Base-by-base conservation (phyloP, 2,888 invertebrate species). In the Nomada flava region DNA sequence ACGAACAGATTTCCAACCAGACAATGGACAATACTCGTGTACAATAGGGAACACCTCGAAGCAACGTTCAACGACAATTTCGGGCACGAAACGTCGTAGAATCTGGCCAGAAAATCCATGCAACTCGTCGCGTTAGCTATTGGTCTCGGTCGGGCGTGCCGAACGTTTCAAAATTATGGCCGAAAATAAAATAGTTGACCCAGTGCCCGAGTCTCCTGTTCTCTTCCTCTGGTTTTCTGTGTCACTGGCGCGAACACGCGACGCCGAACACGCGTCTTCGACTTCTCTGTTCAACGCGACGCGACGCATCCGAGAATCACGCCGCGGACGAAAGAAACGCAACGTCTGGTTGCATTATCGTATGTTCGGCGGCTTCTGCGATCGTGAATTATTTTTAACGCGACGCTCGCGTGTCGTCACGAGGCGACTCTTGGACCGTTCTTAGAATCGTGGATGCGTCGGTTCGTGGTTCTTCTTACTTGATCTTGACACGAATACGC, bases 401-500 rank as follows among this genome's bases (percentile, higher is more conserved):
- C 79, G 13, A 53, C 23, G 59, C 64, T 44, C 26, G 81, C 65
- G 69, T 23, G 44, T 15, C 69, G 64, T 73, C 68, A 44, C 74
- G 59, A 57, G 62, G 55, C 53, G 1, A n/a, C 42, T 42, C 64
- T 2, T 11, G 10, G 59, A 26, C 36, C 63, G 77, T 76, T 71
- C 72, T 64, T 69, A 76, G 71, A 72, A 69, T 42, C 57, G 60
- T 55, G 68, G 63, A 36, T 18, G 26, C 59, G 52, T 71, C 44
- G 53, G 65, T 29, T n/a, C 44, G 26, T 15, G 52, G 29, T 36
- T 53, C 78, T 70, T 59, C 73, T 57, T 42, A 7, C 67, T 80
- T 91, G 91, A 91, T 91, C 91, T 91, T 91, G 91, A 91, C 91
- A 91, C 90, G 82, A 83, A 91, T 91, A 86, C 86, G 80, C 60